phyloP scores from a whole-genome alignment of 2,888 invertebrate species.

The Volucella bombylans region DNA sequence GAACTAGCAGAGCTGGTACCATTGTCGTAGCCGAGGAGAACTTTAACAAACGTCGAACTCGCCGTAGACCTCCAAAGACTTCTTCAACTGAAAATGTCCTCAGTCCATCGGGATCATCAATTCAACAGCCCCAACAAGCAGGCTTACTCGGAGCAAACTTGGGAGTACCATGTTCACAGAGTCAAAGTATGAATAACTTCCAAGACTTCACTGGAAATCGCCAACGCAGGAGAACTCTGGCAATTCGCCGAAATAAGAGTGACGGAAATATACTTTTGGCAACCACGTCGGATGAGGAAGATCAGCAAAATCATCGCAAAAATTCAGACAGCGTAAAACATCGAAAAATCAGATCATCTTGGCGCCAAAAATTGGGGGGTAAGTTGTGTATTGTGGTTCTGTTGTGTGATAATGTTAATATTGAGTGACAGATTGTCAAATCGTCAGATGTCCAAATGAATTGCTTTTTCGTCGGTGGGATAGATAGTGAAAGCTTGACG shows the following conservation, averaged over 20 bases:
- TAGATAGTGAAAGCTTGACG: too few relatives aligned
- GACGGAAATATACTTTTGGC: slow-evolving; percentile 75
- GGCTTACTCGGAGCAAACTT: slow-evolving; percentile 29
- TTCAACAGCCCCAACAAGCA: background rate
- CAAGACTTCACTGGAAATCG: slow-evolving; percentile 22
- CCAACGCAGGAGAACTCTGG: slow-evolving; percentile 61
- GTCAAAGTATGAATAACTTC: slow-evolving; percentile 66
- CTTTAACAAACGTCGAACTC: slow-evolving; percentile 79
- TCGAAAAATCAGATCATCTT: slow-evolving; percentile 28
- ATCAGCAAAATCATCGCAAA: background rate
- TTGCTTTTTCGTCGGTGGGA: too few relatives aligned
- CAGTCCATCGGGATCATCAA: slow-evolving; percentile 65
- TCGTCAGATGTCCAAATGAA: too few relatives aligned
- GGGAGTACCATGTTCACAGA: slow-evolving; percentile 54
- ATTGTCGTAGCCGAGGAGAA: slow-evolving; percentile 84
- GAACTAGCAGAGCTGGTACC: slow-evolving; percentile 84
- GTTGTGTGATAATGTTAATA: background rate
- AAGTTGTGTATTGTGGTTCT: background rate
- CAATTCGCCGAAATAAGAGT: slow-evolving; percentile 73
- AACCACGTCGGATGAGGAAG: slow-evolving; percentile 51
- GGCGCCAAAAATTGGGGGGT: slow-evolving; percentile 51
- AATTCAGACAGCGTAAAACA: slow-evolving; percentile 19
- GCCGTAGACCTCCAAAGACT: slow-evolving; percentile 78
- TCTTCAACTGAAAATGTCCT: slow-evolving; percentile 77
- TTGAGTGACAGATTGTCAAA: background rate